Conservation (phyloP, 2,797 vertebrate species). For the Novumbra hubbsi region DNA sequence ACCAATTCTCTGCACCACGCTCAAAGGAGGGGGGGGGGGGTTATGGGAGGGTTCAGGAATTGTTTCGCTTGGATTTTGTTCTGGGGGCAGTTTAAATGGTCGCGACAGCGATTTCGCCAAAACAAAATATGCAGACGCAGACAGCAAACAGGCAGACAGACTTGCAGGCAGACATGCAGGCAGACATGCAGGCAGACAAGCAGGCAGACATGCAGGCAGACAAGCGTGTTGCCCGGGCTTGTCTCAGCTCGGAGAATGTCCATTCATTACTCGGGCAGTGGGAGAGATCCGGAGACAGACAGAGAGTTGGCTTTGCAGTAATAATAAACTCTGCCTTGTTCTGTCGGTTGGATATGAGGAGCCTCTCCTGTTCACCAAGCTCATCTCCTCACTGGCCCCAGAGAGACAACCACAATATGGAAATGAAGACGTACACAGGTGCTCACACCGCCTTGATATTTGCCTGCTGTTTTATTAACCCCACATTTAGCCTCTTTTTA, state of each 20-base stretch:
- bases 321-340: constrained; percentile 56
- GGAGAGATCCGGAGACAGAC: constrained; percentile 40
- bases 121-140: constrained; percentile 64
- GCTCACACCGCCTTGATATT: not conserved
- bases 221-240: constrained; percentile 34
- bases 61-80: constrained; percentile 38
- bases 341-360: constrained; percentile 42
- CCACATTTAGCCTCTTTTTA: not conserved
- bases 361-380: not conserved
- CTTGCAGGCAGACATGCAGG: too few relatives aligned
- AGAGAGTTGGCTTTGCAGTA: constrained; percentile 40
- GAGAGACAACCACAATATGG: not conserved
- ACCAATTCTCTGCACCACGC: constrained; percentile 63
- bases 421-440: not conserved
- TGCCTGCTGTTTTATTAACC: not conserved
- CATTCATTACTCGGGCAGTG: constrained; percentile 56
- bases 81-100: constrained; percentile 65
- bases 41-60: not conserved
- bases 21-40: constrained; percentile 16
- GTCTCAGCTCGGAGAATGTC: constrained; percentile 42
- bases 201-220: too few relatives aligned
- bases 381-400: not conserved
- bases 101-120: constrained; percentile 75
- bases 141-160: constrained; percentile 63
- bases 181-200: too few relatives aligned